Percentiles rank a stretch among this genome's conserved stretches.
phyloP scores from a whole-genome alignment of 2,113 vertebrate species.

The Larimichthys polyactis region DNA sequence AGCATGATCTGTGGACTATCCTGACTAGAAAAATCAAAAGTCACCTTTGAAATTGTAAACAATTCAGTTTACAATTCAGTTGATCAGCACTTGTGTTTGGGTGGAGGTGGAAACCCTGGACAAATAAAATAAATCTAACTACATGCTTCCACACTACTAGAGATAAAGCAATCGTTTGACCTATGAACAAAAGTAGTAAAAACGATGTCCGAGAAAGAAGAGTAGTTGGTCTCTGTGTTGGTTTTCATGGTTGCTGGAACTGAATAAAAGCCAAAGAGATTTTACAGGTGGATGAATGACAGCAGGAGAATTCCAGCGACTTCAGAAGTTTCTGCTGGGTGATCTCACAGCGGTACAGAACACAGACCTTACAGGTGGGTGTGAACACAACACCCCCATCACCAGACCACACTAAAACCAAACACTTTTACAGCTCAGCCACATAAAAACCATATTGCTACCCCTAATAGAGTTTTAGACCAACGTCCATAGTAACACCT shows the following conservation, averaged over 20 bases:
- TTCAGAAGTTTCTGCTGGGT: conserved; percentile 46
- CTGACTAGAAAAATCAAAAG: not conserved
- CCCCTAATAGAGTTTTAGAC: conserved; percentile 24
- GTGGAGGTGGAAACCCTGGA: not conserved
- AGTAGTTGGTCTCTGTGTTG: not conserved
- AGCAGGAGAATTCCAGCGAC: conserved; percentile 49
- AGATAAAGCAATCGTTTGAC: conserved; percentile 12
- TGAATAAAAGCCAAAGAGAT: conserved; percentile 46
- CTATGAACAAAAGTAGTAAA: conserved; percentile 16
- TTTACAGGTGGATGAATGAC: conserved; percentile 51
- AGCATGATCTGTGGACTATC: not conserved
- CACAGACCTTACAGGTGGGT: conserved; percentile 36
- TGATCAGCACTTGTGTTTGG: not conserved
- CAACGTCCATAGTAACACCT: conserved; percentile 41
- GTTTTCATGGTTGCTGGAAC: conserved; percentile 45
- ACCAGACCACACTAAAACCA: conserved; percentile 23
- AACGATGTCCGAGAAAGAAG: not conserved
- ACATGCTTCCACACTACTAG: not conserved
- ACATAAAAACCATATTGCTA: conserved; percentile 36
- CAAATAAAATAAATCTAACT: not conserved
- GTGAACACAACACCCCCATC: conserved; percentile 42
- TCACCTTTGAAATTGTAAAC: not conserved
- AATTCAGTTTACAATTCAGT: not conserved
- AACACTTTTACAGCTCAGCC: conserved; percentile 44
- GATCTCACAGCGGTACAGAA: conserved; percentile 22